These are phyloP conservation scores for Baryphthengus martii DNA, from an alignment of 2,113 vertebrate genomes.

Conservation along the genomic window DNA sequence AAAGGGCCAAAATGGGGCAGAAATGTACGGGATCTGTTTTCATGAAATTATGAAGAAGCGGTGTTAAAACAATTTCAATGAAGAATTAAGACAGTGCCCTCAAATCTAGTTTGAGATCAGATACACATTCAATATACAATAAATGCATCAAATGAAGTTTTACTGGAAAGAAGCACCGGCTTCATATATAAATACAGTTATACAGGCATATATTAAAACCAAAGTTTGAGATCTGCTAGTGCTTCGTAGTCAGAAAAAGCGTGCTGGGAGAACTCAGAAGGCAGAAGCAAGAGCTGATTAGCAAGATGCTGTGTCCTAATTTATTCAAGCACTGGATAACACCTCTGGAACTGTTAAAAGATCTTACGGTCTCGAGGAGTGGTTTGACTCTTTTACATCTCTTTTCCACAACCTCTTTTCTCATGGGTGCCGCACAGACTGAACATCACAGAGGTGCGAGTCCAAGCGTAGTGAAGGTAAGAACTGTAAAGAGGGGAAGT, in stretches of 20 bases:
- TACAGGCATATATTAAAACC: not conserved
- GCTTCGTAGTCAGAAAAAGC: not conserved
- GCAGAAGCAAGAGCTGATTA: not conserved
- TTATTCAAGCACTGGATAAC: not conserved
- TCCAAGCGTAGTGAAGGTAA: not conserved
- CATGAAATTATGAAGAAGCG: not conserved
- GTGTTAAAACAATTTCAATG: not conserved
- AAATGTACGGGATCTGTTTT: not conserved
- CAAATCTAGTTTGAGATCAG: not conserved
- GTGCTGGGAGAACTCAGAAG: not conserved
- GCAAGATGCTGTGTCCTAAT: not conserved
- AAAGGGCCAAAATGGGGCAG: not conserved
- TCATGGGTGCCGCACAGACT: not conserved
- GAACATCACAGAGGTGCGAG: not conserved
- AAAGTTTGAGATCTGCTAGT: not conserved
- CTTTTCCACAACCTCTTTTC: not conserved
- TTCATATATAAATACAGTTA: not conserved
- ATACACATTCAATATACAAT: not conserved
- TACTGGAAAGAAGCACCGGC: not conserved
- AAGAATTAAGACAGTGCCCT: not conserved
- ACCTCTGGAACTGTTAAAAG: not conserved
- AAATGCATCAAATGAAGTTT: not conserved
- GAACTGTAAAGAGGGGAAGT: not conserved
- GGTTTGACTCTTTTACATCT: not conserved
- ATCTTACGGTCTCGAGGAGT: not conserved